These are phyloP conservation scores for Drosophila pandora DNA, from an alignment of 1,140 invertebrate species.

Conservation along the genomic window DNA sequence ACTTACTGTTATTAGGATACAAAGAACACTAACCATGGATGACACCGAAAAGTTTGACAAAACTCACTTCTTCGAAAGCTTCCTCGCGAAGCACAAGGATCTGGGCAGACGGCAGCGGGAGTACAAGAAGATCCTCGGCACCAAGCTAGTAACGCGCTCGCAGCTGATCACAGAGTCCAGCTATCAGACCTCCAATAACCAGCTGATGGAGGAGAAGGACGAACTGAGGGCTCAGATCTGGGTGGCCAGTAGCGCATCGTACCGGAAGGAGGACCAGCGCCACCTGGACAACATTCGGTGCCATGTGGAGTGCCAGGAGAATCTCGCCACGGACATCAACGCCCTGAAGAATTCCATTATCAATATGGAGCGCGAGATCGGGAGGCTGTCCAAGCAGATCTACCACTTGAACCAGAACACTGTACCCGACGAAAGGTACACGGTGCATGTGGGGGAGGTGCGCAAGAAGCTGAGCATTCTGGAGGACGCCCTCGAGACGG, in stretches of 20 bases:
- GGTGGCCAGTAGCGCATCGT: constrained; percentile 56
- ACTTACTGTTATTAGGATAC: neutral
- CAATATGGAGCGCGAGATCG: constrained; percentile 59
- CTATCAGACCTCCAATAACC: constrained; percentile 65
- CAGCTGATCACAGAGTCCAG: constrained; percentile 64
- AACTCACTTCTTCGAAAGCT: constrained; percentile 60
- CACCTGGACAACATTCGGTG: constrained; percentile 44
- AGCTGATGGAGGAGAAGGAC: constrained; percentile 58
- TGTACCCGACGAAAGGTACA: constrained; percentile 54
- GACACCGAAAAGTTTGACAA: constrained; percentile 54
- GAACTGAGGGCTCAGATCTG: constrained; percentile 70
- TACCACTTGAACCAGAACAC: constrained; percentile 57
- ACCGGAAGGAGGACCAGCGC: constrained; percentile 31
- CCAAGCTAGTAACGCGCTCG: constrained; percentile 58
- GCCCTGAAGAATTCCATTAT: constrained; percentile 47
- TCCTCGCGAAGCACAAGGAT: constrained; percentile 60
- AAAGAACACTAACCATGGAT: constrained; percentile 47
- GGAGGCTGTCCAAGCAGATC: constrained; percentile 50
- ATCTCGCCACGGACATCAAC: constrained; percentile 45
- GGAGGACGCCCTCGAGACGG: constrained; percentile 59
- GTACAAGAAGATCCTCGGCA: constrained; percentile 65
- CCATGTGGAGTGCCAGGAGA: constrained; percentile 64
- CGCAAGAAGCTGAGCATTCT: constrained; percentile 55
- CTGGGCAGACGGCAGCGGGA: constrained; percentile 61
- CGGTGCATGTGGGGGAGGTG: constrained; percentile 34